Conservation (phyloP, 2,113 vertebrate species). For the Poeciliopsis retropinna region DNA sequence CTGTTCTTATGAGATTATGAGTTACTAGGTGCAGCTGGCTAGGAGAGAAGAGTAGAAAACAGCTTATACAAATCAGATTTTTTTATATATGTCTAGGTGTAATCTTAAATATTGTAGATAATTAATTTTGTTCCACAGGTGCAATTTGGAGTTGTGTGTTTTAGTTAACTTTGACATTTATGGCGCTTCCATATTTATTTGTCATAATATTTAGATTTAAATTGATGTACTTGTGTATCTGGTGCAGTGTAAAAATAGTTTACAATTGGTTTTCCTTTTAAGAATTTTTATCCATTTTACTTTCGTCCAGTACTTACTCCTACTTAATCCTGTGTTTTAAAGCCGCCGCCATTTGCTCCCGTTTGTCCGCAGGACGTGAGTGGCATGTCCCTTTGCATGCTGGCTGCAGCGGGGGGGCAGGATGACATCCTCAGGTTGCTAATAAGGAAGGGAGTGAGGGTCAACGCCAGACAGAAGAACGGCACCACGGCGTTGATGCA, state of each 20-base stretch:
- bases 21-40: no score
- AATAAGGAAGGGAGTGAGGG: slow-evolving; percentile 91
- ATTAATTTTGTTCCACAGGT: no score
- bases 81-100: no score
- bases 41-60: no score
- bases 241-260: not conserved
- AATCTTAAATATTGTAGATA: no score
- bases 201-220: not conserved
- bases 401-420: slow-evolving; percentile 93
- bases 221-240: not conserved
- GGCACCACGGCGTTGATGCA: slow-evolving; percentile 96
- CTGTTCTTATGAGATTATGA: no score
- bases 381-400: slow-evolving; percentile 95
- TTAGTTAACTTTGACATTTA: not conserved
- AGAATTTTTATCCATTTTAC: not conserved
- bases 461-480: slow-evolving; percentile 91
- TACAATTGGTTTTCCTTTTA: not conserved
- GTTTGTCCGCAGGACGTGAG: slow-evolving; percentile 85
- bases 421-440: slow-evolving; percentile 93
- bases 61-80: no score
- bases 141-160: no score
- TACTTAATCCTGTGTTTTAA: not conserved
- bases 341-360: not conserved
- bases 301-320: not conserved
- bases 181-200: not conserved